phyloP scores from a whole-genome alignment of 2,797 vertebrate species.

The Astyanax mexicanus region DNA sequence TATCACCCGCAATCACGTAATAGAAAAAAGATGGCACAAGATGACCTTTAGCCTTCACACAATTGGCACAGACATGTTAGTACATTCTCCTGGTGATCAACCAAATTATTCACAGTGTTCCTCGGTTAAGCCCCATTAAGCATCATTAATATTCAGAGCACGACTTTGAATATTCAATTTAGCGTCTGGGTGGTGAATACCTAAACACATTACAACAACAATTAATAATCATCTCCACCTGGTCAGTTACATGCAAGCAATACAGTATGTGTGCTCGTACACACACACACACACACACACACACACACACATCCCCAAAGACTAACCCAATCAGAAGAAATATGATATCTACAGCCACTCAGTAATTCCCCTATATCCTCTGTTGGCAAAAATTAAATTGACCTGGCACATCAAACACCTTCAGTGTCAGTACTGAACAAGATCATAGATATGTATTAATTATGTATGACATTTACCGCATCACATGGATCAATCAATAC shows the following conservation, averaged over 20 bases:
- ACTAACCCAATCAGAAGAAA: neutral
- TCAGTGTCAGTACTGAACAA: neutral
- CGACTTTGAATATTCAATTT: slow-evolving; percentile 42
- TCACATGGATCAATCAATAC: neutral
- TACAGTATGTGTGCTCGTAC: slow-evolving; percentile 26
- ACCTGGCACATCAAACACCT: neutral
- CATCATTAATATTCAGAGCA: slow-evolving; percentile 26
- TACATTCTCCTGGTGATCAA: neutral
- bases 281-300: slow-evolving; percentile 45
- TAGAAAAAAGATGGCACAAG: neutral
- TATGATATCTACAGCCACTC: neutral
- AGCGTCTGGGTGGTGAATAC: slow-evolving; percentile 19
- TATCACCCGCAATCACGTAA: neutral
- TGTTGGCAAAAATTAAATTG: neutral
- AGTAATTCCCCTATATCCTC: neutral
- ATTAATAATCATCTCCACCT: slow-evolving; percentile 37
- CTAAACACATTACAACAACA: slow-evolving; percentile 37
- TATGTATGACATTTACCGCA: neutral
- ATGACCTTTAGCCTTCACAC: neutral
- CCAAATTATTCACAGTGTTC: slow-evolving; percentile 18
- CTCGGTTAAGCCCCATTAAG: slow-evolving; percentile 28
- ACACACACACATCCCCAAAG: neutral
- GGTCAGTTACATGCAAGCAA: slow-evolving; percentile 10
- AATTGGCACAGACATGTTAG: neutral
- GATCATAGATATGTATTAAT: neutral